phyloP scores from a whole-genome alignment of 2,797 vertebrate species.

The Salmo trutta region DNA sequence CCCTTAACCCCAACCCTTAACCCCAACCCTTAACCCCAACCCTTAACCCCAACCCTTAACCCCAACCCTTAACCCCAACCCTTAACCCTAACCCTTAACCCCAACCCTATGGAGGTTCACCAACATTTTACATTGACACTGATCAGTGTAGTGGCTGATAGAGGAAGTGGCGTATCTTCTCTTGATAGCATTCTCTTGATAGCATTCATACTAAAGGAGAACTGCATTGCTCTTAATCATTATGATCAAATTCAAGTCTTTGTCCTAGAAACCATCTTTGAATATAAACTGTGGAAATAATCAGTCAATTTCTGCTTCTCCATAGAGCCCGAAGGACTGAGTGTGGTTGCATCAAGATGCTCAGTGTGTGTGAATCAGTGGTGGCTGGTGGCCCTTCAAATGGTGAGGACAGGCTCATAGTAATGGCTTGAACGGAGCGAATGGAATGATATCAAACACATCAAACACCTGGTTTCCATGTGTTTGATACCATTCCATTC shows the following conservation, averaged over 20 bases:
- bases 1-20: no score
- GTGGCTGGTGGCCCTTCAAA: no score
- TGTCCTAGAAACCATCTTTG: not conserved
- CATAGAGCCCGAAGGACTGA: slow-evolving; percentile 52
- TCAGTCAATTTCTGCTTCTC: slow-evolving; percentile 42
- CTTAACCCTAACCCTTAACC: not conserved
- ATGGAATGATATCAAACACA: no score
- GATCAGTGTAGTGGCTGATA: no score
- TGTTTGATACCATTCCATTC: no score
- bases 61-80: no score
- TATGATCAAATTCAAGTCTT: not conserved
- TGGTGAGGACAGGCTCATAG: no score
- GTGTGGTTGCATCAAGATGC: slow-evolving; percentile 48
- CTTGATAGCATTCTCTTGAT: not conserved
- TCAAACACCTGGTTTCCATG: no score
- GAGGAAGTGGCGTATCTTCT: not conserved
- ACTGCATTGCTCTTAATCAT: not conserved
- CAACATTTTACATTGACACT: not conserved
- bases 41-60: no score
- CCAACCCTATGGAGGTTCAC: not conserved
- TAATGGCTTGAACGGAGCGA: no score
- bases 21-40: no score
- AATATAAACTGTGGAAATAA: slow-evolving; percentile 48
- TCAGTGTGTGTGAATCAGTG: slow-evolving; percentile 37
- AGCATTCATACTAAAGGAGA: not conserved